These are phyloP conservation scores for Poeciliopsis paucimaculata DNA, from an alignment of 2,797 vertebrate genomes.

Conservation along the genomic window DNA sequence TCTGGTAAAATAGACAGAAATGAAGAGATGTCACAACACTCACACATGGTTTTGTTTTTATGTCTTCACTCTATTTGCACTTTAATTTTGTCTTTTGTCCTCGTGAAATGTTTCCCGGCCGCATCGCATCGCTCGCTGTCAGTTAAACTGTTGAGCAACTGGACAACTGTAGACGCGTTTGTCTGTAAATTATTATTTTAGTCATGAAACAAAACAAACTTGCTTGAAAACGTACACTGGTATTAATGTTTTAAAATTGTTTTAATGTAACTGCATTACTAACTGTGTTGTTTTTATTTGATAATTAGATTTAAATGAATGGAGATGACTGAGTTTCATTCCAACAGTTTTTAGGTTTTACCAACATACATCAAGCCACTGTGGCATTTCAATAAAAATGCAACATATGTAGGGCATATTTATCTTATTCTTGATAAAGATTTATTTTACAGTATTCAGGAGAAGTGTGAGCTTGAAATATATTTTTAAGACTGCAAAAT, in stretches of 20 bases:
- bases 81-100: constrained; percentile 27
- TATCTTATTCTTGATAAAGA: not conserved
- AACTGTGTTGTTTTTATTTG: not conserved
- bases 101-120: constrained; percentile 28
- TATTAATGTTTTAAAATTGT: not conserved
- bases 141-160: constrained; percentile 10
- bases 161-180: constrained; percentile 17
- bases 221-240: not conserved
- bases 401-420: not conserved
- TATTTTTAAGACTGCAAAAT: not conserved
- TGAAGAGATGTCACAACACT: constrained; percentile 39
- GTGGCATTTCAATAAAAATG: not conserved
- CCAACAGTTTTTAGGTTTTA: not conserved
- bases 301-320: not conserved
- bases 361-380: not conserved
- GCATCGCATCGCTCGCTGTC: constrained; percentile 18
- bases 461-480: not conserved
- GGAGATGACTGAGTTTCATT: not conserved
- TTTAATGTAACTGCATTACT: not conserved
- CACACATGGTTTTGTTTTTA: constrained; percentile 23
- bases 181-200: constrained; percentile 3
- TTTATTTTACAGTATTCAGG: not conserved
- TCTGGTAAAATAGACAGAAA: constrained; percentile 66
- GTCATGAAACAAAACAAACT: constrained; percentile 14
- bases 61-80: constrained; percentile 22